Conservation (phyloP, 2,888 invertebrate species). For the Xestobium rufovillosum region DNA sequence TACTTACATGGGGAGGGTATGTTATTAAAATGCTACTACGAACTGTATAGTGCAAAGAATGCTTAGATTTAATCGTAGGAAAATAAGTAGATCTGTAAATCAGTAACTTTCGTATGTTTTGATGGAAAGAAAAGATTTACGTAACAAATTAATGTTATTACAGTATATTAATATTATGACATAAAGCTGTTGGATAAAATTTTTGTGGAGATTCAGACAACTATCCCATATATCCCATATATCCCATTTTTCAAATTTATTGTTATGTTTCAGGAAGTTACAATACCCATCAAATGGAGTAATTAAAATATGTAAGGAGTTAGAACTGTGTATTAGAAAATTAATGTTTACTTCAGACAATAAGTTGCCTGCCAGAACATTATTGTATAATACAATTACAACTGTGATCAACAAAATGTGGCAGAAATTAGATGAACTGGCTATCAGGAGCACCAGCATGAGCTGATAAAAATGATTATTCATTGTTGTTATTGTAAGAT, state of each 20-base stretch:
- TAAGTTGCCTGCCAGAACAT: background rate
- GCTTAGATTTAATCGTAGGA: background rate
- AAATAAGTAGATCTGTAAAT: too few relatives aligned
- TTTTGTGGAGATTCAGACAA: too few relatives aligned
- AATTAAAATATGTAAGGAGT: background rate
- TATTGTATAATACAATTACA: background rate
- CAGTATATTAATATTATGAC: conserved; percentile 1
- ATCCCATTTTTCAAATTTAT: too few relatives aligned
- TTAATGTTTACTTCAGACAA: background rate
- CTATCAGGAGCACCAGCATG: background rate
- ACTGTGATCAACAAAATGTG: background rate
- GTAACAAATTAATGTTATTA: conserved; percentile 1
- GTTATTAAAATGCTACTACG: conserved; percentile 1
- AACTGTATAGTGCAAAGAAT: background rate
- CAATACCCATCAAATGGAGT: background rate
- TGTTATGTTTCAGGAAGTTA: background rate
- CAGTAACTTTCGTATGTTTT: too few relatives aligned
- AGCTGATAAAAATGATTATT: background rate
- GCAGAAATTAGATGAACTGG: background rate
- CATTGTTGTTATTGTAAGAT: conserved; percentile 1
- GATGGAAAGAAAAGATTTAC: background rate
- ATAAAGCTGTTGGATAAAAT: too few relatives aligned
- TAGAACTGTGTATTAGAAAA: background rate
- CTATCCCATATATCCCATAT: too few relatives aligned
- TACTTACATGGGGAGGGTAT: conserved; percentile 1